Percentiles rank a stretch among this genome's conserved stretches.
These are phyloP conservation scores for Tretioscincus oriximinensis DNA, from an alignment of 2,113 vertebrate genomes.

Conservation along the genomic window DNA sequence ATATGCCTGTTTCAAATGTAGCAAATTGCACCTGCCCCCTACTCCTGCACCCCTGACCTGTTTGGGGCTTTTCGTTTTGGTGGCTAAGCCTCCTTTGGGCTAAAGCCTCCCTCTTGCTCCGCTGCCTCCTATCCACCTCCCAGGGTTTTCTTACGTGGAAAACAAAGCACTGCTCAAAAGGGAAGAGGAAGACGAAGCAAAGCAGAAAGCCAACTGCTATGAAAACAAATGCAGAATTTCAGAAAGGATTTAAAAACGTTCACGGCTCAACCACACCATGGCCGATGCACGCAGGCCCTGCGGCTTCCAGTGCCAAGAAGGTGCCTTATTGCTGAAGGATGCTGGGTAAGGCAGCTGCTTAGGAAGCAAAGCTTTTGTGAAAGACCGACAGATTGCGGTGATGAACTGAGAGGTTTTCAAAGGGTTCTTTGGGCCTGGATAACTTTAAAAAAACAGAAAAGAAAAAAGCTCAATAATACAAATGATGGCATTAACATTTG, in stretches of 20 bases:
- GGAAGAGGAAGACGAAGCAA: background rate
- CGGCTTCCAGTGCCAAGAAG: background rate
- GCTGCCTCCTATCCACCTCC: background rate
- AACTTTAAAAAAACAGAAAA: no score
- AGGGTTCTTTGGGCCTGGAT: constrained; percentile 7
- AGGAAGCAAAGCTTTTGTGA: background rate
- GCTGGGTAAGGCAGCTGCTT: background rate
- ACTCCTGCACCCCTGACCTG: background rate
- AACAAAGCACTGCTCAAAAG: background rate
- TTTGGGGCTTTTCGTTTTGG: no score
- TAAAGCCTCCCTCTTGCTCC: background rate
- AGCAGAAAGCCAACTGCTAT: background rate
- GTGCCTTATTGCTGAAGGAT: background rate
- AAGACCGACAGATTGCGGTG: background rate
- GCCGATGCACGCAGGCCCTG: background rate
- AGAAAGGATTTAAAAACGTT: background rate
- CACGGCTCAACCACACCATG: rapidly evolving
- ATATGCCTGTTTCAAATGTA: no score
- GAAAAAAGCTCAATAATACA: background rate
- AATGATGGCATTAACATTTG: constrained; percentile 8
- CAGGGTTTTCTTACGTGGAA: background rate
- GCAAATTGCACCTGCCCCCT: no score
- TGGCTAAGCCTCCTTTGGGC: no score
- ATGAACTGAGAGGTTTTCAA: constrained; percentile 5
- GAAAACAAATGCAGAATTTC: background rate